These are phyloP conservation scores for Toxotes lorentzi DNA, from an alignment of 2,797 vertebrate species.

Conservation along the genomic window DNA sequence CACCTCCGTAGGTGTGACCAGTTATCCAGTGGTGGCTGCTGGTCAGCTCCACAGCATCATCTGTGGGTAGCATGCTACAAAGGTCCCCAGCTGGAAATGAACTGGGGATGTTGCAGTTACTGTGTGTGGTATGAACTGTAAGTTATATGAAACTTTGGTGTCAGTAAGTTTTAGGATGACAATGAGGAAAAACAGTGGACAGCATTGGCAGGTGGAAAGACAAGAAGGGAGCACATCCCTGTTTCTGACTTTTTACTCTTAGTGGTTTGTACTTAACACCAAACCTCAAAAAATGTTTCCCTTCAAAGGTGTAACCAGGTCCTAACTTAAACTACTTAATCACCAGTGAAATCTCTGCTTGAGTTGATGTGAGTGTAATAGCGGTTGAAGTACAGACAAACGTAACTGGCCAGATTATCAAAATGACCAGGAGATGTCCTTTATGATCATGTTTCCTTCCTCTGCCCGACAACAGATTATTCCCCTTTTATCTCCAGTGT, in stretches of 20 bases:
- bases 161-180: neutral
- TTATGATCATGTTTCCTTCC: neutral
- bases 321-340: neutral
- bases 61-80: neutral
- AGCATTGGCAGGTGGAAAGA: neutral
- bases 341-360: too few relatives aligned
- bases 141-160: neutral
- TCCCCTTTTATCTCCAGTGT: neutral
- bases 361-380: too few relatives aligned
- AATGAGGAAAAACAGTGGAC: neutral
- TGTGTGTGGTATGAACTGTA: neutral
- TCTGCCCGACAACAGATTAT: neutral
- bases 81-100: neutral
- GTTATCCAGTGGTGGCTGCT: conserved; percentile 4
- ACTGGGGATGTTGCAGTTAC: too few relatives aligned
- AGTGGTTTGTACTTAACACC: neutral
- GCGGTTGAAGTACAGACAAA: neutral
- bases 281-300: neutral
- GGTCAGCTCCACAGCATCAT: neutral
- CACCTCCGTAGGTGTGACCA: neutral
- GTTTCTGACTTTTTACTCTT: neutral
- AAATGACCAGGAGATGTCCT: neutral
- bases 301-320: neutral
- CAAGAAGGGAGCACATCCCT: neutral
- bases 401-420: neutral